Base-by-base conservation (phyloP, 2,113 vertebrate species). In the Pseudois nayaur region DNA sequence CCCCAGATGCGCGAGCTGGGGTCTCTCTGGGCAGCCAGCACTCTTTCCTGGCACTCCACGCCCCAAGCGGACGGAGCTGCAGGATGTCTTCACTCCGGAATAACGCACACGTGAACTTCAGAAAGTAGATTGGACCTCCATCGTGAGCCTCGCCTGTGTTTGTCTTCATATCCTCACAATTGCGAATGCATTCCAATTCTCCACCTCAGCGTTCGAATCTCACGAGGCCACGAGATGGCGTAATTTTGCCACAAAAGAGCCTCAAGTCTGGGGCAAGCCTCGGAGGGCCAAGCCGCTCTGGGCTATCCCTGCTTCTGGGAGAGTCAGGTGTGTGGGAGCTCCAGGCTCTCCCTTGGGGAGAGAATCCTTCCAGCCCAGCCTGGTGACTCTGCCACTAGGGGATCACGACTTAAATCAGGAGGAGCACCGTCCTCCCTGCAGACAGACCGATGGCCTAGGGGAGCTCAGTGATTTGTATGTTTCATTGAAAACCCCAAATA, bases 1-100 rank as follows among this genome's bases (percentile, higher is more conserved):
- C 0, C 4, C 9, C 5, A 1, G 55, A 17, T 2, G 48, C 31
- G 0, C 0, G 36, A 8, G 1, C 25, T 2, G 36, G 5, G 21
- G 40, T 11, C n/a, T 16, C 11, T 1, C 43, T 25, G 4, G 4
- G 36, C 45, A 8, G 16, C 23, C 19, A 19, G 79, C 3, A 1
- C 55, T 10, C 48, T 55, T 25, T 25, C 60, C 29, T 3, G 4
- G 36, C 3, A 3, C 62, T 43, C 3, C 5, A 25, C 16, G 1
- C 12, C 14, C 0, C 11, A 8, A 6, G 82, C 57, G 7, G n/a
- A 62, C 5, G 23, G 59, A 36, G 23, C 4, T 3, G 8, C 7
- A 12, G 0, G 7, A 17, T 6, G 9, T 10, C 16, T 52, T 43
- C 19, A 13, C 29, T 45, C 82, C 4, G 6, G 79, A 48, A 27